Evolutionary conservation across 2,797 vertebrate species (phyloP), one percentile per base, ranked within the genome.

Genomic region (Chromobotia macracanthus): DNA sequence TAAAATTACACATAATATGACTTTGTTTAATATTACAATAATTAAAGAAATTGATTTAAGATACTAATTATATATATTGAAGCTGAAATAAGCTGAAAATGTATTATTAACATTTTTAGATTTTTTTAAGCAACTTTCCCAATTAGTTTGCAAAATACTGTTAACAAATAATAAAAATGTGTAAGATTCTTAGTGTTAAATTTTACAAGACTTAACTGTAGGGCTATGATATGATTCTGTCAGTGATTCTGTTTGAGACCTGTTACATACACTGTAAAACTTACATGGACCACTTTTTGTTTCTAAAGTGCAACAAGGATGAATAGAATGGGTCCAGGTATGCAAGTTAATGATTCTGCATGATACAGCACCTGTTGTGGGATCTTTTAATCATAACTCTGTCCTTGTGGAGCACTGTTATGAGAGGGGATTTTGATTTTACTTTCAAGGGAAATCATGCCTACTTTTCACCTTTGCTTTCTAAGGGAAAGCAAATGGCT

Each of bases 311-410:
- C 97, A 93, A 97, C 97, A 98, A 99, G 97, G 97, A 99, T 97
- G 96, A 98, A 96, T 98, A 98, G 97, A 96, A 96, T 98, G 97
- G 94, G 96, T 95, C 97, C 95, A 99, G 97, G 97, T 99, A 99
- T 95, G 97, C 95, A 93, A 95, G 95, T 95, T 95, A 95, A 95
- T 95, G 92, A 97, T 97, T 98, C 94, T 98, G 97, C 97, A 99
- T 99, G 97, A 96, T 94, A 95, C 96, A 97, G 96, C 95, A 94
- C 95, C 94, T 93, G 94, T 94, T 95, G 93, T 94, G 93, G 94
- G 95, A 95, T 93, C 92, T 95, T 95, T 93, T 92, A 92, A 93
- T 95, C 97, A 96, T 97, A 96, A 95, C 94, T 90, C 90, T 95
- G 96, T 98, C 95, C 95, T 92, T 94, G 94, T 92, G 96, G 96